Percentiles rank a stretch among this genome's conserved stretches.
Conservation (phyloP, 1,140 invertebrate species). For the Eupristina koningsbergeri region DNA sequence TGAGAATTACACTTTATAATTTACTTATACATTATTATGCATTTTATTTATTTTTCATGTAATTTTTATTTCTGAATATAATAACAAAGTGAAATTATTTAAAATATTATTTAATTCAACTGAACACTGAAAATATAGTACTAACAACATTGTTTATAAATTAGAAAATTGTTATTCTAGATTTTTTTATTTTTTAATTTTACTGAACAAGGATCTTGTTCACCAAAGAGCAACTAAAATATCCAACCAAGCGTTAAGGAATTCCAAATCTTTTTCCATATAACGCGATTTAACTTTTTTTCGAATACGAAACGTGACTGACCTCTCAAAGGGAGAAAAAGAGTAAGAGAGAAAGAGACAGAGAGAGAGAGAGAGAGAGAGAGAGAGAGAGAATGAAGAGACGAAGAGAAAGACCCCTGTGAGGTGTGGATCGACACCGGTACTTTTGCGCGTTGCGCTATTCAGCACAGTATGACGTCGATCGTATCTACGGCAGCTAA, state of each 20-base stretch:
- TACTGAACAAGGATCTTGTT: background rate
- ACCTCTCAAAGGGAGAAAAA: constrained; percentile 39
- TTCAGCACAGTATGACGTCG: constrained; percentile 42
- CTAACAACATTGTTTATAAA: too few species aligned
- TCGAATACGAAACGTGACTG: constrained; percentile 18
- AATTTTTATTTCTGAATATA: too few species aligned
- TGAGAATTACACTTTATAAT: too few species aligned
- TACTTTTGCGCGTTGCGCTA: background rate
- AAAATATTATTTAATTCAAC: too few species aligned
- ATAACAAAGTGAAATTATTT: too few species aligned
- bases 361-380: constrained; percentile 35
- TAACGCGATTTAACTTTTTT: constrained; percentile 4
- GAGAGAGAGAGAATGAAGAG: too few species aligned
- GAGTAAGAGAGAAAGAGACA: too few species aligned
- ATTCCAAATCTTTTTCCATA: constrained; percentile 34
- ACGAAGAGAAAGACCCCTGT: constrained; percentile 46
- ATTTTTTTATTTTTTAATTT: constrained; percentile 4
- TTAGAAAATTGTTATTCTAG: constrained; percentile 22
- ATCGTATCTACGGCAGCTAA: constrained; percentile 71
- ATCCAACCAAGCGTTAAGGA: constrained; percentile 19
- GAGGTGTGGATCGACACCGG: constrained; percentile 59
- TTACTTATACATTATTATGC: too few species aligned
- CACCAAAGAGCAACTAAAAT: background rate
- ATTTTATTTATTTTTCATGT: too few species aligned
- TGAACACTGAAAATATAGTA: too few species aligned